phyloP scores from a whole-genome alignment of 2,797 vertebrate species.

The Urocyon cinereoargenteus region DNA sequence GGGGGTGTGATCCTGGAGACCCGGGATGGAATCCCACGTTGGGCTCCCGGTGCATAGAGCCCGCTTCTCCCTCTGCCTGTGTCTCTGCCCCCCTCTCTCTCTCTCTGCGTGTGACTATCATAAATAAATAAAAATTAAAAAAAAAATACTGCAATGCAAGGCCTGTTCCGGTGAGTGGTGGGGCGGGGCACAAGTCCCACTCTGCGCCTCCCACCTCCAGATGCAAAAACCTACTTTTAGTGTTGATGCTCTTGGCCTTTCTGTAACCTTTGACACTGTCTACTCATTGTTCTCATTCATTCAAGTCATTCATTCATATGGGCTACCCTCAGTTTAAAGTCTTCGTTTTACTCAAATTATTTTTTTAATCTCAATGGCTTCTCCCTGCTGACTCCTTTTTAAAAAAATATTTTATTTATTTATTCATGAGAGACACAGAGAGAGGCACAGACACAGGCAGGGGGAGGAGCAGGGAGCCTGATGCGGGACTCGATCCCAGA shows the following conservation, averaged over 20 bases:
- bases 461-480: too few species aligned
- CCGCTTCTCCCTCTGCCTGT: too few species aligned
- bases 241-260: not conserved
- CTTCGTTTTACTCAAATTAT: not conserved
- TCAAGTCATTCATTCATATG: not conserved
- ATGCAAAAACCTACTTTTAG: not conserved
- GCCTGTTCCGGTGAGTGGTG: not conserved
- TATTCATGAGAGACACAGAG: too few species aligned
- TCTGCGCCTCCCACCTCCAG: not conserved
- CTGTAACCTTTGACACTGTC: not conserved
- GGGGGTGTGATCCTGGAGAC: too few species aligned
- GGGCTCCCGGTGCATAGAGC: too few species aligned
- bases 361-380: not conserved
- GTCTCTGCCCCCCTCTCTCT: too few species aligned
- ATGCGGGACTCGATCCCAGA: too few species aligned
- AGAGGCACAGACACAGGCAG: too few species aligned
- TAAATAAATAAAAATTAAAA: too few species aligned
- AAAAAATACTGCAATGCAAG: not conserved
- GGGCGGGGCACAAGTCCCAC: not conserved
- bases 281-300: not conserved
- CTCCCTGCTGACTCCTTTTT: not conserved
- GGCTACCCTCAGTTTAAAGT: not conserved
- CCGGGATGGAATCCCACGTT: too few species aligned
- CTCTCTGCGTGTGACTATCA: too few species aligned
- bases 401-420: too few species aligned